Evolutionary conservation across 2,797 vertebrate species (phyloP).

Genomic region (Cuniculus paca): DNA sequence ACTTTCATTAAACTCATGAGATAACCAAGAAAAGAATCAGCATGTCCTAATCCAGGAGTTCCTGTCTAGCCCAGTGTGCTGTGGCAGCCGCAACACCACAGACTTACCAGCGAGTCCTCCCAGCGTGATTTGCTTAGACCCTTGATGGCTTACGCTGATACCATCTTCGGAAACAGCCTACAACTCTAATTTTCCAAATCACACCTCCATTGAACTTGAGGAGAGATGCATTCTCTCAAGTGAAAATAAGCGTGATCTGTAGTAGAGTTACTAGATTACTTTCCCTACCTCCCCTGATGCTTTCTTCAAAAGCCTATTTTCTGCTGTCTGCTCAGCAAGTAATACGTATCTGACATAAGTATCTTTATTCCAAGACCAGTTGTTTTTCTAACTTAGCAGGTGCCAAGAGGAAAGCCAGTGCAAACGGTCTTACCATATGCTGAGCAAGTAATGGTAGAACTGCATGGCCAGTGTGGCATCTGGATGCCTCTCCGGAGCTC

Average conservation of each 20-base stretch:
- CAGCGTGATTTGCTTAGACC: not conserved
- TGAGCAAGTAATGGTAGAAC: slow-evolving; percentile 7
- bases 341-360: not conserved
- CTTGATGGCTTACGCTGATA: not conserved
- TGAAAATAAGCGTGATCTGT: not conserved
- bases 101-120: not conserved
- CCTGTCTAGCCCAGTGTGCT: not conserved
- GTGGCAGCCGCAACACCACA: not conserved
- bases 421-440: not conserved
- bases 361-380: slow-evolving; percentile 48
- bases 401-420: slow-evolving; percentile 28
- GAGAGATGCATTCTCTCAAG: not conserved
- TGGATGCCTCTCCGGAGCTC: not conserved
- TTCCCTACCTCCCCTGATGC: not conserved
- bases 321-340: slow-evolving; percentile 25
- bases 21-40: slow-evolving; percentile 32
- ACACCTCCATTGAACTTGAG: not conserved
- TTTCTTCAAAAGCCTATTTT: slow-evolving; percentile 43
- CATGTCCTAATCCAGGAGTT: not conserved
- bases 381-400: slow-evolving; percentile 59
- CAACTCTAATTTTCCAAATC: not conserved
- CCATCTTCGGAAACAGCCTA: not conserved
- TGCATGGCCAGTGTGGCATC: slow-evolving; percentile 3
- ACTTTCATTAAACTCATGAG: slow-evolving; percentile 8
- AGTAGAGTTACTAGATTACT: not conserved